Conservation (phyloP, 2,113 vertebrate genomes). For the Chaetodon auriga region DNA sequence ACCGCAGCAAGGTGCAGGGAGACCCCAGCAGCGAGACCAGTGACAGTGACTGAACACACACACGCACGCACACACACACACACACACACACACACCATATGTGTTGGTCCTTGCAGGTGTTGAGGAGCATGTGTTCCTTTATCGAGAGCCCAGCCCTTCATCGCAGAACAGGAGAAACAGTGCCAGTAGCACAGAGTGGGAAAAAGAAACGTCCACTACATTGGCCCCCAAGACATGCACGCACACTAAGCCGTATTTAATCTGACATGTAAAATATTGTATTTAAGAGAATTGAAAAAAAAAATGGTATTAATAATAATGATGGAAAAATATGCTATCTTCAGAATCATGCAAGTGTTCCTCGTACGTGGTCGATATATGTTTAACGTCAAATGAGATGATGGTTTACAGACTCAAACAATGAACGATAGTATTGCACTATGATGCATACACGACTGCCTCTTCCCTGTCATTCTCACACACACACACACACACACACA, state of each 20-base stretch:
- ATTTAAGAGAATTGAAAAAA: slow-evolving; percentile 78
- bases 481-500: slow-evolving; percentile 8
- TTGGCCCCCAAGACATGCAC: slow-evolving; percentile 21
- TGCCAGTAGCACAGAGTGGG: slow-evolving; percentile 56
- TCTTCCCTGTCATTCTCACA: slow-evolving; percentile 9
- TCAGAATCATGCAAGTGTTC: slow-evolving; percentile 60
- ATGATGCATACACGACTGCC: slow-evolving; percentile 41
- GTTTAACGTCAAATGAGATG: slow-evolving; percentile 58
- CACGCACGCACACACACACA: background rate
- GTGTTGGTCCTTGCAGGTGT: slow-evolving; percentile 13
- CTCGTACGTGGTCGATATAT: slow-evolving; percentile 53
- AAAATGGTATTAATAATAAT: slow-evolving; percentile 59
- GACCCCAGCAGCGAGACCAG: slow-evolving; percentile 98
- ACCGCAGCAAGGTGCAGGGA: slow-evolving; percentile 98
- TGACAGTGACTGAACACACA: slow-evolving; percentile 89
- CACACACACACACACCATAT: background rate
- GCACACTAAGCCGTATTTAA: slow-evolving; percentile 72
- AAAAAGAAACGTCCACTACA: slow-evolving; percentile 28
- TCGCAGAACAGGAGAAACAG: slow-evolving; percentile 35
- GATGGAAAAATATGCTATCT: slow-evolving; percentile 57
- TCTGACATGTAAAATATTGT: slow-evolving; percentile 82
- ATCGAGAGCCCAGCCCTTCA: slow-evolving; percentile 42
- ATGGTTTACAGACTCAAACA: slow-evolving; percentile 65
- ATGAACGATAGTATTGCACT: slow-evolving; percentile 36
- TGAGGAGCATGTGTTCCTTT: slow-evolving; percentile 18